Base-by-base conservation (phyloP, 2,113 vertebrate genomes). In the Carassius auratus region DNA sequence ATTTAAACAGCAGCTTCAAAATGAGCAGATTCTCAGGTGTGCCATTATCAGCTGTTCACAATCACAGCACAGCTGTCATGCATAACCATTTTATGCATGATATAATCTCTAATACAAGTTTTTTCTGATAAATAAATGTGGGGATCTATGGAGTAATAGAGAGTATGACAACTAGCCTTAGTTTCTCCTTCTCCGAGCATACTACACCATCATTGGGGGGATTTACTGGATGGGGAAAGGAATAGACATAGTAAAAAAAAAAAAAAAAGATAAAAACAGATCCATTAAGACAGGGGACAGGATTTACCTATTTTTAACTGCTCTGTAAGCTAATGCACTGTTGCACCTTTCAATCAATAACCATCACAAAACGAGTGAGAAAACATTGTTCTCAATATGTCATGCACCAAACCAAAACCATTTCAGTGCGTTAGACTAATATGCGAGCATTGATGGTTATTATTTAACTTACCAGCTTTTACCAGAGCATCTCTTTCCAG, bases 401-500 rank as follows among this genome's bases (percentile, higher is more conserved):
- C 79, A 81, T 69, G 62, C 62, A 68, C 14, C 61, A 69, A 8
- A 19, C 26, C 55, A 79, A 79, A 79, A 62, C 45, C 12, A 13
- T 36, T 57, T 13, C 55, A 73, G 69, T 73, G 64, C 33, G 19
- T 42, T 73, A 80, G n/a, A 45, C 59, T 42, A 61, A 76, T 3
- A 55, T 38, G 42, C 42, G 12, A 50, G 4, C 3, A 38, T 36
- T 36, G 30, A n/a, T 59, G 6, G 0, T 48, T 61, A 33, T 36
- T 4, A 79, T 8, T 74, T 83, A 87, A 88, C 93, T 91, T 88
- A 95, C 93, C 94, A 92, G 89, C 88, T 91, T 88, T 91, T 84
- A 81, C 86, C 87, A 91, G 57, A 45, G 19, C 88, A 74, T 83
- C 75, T 91, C 85, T 92, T 88, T 84, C 91, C 90, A 30, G 74